Evolutionary conservation across 1,140 invertebrate genomes (phyloP).

Genomic region (Nixonia krombeini): DNA sequence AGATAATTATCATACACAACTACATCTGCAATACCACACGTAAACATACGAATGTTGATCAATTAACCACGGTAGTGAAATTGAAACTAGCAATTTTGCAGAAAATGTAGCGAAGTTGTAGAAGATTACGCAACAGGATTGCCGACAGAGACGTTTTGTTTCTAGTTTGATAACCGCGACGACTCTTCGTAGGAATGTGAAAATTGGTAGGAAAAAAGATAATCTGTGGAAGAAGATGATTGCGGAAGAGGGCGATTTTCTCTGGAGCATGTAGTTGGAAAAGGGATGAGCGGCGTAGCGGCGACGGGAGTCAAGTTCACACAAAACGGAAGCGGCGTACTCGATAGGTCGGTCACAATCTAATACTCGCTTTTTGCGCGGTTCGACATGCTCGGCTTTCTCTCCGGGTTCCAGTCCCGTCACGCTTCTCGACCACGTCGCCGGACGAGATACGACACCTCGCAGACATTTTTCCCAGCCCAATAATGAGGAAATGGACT

Average conservation of each 20-base stretch:
- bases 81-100: no score
- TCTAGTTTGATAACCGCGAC: no score
- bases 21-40: no score
- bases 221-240: no score
- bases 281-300: slow-evolving; percentile 19
- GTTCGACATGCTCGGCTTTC: slow-evolving; percentile 10
- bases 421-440: slow-evolving; percentile 9
- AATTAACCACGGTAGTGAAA: no score
- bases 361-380: slow-evolving; percentile 6
- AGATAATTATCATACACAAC: no score
- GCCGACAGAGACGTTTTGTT: no score
- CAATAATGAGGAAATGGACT: slow-evolving; percentile 6
- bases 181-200: no score
- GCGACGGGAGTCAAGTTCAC: slow-evolving; percentile 40
- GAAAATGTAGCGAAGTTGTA: no score
- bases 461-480: slow-evolving; percentile 10
- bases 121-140: no score
- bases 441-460: slow-evolving; percentile 20
- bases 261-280: slow-evolving; percentile 39
- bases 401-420: slow-evolving; percentile 12
- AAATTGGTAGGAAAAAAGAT: no score
- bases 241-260: slow-evolving; percentile 37
- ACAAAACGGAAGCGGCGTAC: slow-evolving; percentile 37
- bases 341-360: slow-evolving; percentile 22
- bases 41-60: no score